A percentile compares a stretch with the other conserved stretches of the same genome.
phyloP scores from a whole-genome alignment of 2,797 vertebrate genomes.

The Sciurus carolinensis region DNA sequence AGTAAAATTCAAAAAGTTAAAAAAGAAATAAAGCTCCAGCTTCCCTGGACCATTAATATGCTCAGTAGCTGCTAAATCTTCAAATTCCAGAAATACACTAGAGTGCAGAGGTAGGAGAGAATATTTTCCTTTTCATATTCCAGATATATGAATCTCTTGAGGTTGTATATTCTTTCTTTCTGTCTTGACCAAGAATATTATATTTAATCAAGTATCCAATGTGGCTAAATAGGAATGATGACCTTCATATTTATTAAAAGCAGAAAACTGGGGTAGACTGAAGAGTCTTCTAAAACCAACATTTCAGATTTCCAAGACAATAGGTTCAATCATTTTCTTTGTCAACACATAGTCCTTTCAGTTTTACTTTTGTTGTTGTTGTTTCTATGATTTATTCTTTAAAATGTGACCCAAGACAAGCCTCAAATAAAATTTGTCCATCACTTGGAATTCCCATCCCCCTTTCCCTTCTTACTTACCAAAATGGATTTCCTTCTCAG shows the following conservation, averaged over 20 bases:
- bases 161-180: background rate
- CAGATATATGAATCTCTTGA: slow-evolving; percentile 10
- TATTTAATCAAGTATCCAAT: slow-evolving; percentile 59
- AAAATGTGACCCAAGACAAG: background rate
- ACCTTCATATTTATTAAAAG: slow-evolving; percentile 4
- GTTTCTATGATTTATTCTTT: slow-evolving; percentile 9
- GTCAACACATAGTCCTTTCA: background rate
- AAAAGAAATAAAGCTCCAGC: slow-evolving; percentile 11
- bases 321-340: slow-evolving; percentile 11
- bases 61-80: background rate
- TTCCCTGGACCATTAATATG: background rate
- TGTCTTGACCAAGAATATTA: background rate
- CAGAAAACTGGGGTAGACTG: background rate
- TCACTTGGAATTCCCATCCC: background rate
- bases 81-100: background rate
- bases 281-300: slow-evolving; percentile 4
- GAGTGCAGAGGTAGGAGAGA: background rate
- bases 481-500: background rate
- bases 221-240: background rate
- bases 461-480: background rate
- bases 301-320: background rate
- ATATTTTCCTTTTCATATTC: slow-evolving; percentile 18
- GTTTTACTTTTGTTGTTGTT: background rate
- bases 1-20: slow-evolving; percentile 56
- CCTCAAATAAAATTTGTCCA: background rate